Evolutionary conservation across 1,140 invertebrate species (phyloP).

Genomic region (Venturia canescens): DNA sequence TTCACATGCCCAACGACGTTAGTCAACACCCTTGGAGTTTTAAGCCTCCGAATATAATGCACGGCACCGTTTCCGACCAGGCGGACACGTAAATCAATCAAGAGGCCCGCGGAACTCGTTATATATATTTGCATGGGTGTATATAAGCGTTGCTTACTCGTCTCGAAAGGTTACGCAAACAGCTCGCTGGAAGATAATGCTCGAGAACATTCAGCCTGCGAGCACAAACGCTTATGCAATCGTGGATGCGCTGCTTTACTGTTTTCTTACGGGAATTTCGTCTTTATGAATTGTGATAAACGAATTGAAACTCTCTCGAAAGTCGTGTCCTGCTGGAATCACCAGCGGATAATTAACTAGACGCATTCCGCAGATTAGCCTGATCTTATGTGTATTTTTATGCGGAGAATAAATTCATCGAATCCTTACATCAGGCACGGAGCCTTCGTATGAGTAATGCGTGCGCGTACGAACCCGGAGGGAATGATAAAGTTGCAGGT

Average conservation of each 20-base stretch:
- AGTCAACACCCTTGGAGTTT: background rate
- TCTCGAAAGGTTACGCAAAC: background rate
- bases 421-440: background rate
- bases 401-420: no score
- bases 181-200: background rate
- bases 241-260: background rate
- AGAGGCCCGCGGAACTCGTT: constrained; percentile 10
- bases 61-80: constrained; percentile 5
- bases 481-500: constrained; percentile 1
- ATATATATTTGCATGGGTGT: background rate
- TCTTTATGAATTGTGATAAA: no score
- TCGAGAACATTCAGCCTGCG: background rate
- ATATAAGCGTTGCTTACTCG: background rate
- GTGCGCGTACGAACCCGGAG: background rate
- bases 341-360: no score
- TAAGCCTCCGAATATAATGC: background rate
- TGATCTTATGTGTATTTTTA: no score
- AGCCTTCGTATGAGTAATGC: background rate
- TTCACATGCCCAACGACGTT: no score
- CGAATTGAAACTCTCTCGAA: background rate
- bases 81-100: constrained; percentile 42
- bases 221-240: background rate
- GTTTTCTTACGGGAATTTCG: no score
- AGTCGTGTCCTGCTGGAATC: background rate
- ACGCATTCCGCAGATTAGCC: no score